These are phyloP conservation scores for Spinibarbus caldwelli DNA, from an alignment of 2,797 vertebrate genomes.

Conservation along the genomic window DNA sequence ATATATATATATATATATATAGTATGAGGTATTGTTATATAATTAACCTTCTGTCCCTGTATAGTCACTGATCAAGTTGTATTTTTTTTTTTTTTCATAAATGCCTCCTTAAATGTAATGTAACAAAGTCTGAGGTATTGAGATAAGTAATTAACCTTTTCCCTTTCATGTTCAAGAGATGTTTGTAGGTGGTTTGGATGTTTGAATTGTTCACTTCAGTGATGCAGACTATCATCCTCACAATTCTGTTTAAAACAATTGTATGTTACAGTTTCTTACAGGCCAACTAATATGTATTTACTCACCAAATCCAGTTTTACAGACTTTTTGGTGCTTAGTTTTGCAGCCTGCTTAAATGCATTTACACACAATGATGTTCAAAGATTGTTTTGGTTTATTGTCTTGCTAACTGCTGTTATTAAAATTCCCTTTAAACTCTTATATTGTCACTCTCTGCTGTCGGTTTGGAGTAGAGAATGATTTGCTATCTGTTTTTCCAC, in stretches of 20 bases:
- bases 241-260: not conserved
- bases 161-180: too few relatives aligned
- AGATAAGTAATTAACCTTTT: not conserved
- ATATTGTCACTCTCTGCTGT: not conserved
- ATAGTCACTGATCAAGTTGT: not conserved
- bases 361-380: slow-evolving; percentile 15
- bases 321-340: not conserved
- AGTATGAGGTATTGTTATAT: too few relatives aligned
- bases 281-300: not conserved
- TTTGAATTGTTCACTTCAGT: not conserved
- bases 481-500: slow-evolving; percentile 21
- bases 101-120: not conserved
- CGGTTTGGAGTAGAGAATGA: not conserved
- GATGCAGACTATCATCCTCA: not conserved
- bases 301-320: not conserved
- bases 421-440: slow-evolving; percentile 26
- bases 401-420: slow-evolving; percentile 17
- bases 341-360: not conserved
- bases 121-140: not conserved
- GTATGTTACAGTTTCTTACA: not conserved
- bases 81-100: not conserved
- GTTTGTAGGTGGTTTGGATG: not conserved
- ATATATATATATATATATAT: too few relatives aligned
- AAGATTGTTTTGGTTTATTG: slow-evolving; percentile 33
- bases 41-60: too few relatives aligned